These are phyloP conservation scores for Tylochromis polylepis DNA, from an alignment of 2,113 vertebrate genomes.

Conservation along the genomic window DNA sequence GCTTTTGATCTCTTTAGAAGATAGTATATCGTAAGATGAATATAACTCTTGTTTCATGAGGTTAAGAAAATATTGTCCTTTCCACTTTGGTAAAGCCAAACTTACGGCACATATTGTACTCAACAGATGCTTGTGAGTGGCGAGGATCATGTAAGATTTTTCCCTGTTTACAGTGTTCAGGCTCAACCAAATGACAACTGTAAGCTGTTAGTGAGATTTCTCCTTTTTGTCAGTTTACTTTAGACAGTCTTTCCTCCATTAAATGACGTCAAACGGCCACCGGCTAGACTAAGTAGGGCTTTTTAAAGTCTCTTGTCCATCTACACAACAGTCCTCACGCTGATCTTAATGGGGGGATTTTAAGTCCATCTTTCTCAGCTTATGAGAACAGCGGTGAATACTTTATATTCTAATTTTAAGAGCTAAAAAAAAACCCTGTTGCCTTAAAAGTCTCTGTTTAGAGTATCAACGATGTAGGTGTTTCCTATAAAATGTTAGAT, in stretches of 20 bases:
- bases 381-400: slow-evolving; percentile 20
- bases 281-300: slow-evolving; percentile 63
- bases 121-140: background rate
- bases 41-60: background rate
- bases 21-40: background rate
- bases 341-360: slow-evolving; percentile 50
- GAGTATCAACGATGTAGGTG: slow-evolving; percentile 35
- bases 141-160: slow-evolving; percentile 17
- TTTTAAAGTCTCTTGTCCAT: slow-evolving; percentile 45
- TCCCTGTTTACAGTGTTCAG: slow-evolving; percentile 53
- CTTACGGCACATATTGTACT: slow-evolving; percentile 4
- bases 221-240: slow-evolving; percentile 68
- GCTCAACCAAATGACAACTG: slow-evolving; percentile 63
- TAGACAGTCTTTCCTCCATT: slow-evolving; percentile 59
- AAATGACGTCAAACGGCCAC: slow-evolving; percentile 66
- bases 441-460: slow-evolving; percentile 73
- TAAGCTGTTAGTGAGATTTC: slow-evolving; percentile 61
- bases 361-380: slow-evolving; percentile 17
- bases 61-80: background rate
- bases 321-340: slow-evolving; percentile 46
- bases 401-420: slow-evolving; percentile 55
- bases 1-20: background rate
- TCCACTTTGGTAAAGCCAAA: background rate
- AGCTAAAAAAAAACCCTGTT: background rate
- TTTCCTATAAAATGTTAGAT: slow-evolving; percentile 61